These are phyloP conservation scores for Conus ventricosus DNA, from an alignment of 1,140 invertebrate species.

Conservation along the genomic window DNA sequence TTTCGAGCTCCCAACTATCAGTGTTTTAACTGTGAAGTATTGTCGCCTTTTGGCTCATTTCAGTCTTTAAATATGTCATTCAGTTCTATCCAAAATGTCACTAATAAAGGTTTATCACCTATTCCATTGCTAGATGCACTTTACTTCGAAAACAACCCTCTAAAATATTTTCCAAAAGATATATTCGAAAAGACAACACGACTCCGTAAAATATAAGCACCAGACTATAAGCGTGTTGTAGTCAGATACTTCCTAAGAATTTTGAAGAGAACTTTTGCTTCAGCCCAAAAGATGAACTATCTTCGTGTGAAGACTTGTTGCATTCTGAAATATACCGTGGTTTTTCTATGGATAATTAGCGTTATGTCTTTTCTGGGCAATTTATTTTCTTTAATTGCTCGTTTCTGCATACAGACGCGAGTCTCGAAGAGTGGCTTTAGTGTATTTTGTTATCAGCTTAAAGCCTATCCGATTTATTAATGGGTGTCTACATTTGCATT, in stretches of 20 bases:
- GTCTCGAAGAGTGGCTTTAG: not conserved
- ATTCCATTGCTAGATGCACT: not conserved
- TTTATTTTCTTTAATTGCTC: not conserved
- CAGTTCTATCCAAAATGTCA: not conserved
- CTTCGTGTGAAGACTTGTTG: constrained; percentile 3
- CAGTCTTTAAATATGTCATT: not conserved
- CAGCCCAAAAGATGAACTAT: not conserved
- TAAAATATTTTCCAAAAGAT: not conserved
- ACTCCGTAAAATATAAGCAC: not conserved
- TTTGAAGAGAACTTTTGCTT: not conserved
- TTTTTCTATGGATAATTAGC: not conserved
- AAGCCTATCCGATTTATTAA: not conserved
- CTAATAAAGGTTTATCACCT: not conserved
- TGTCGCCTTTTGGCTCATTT: not conserved
- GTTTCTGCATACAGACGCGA: not conserved
- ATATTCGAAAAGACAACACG: not conserved
- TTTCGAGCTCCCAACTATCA: not conserved
- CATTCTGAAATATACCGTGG: not conserved
- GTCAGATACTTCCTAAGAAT: not conserved
- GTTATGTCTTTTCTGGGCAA: not conserved
- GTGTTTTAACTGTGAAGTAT: not conserved
- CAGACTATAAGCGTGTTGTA: not conserved
- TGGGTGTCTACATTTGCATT: constrained; percentile 4
- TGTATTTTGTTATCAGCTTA: not conserved
- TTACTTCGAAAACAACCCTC: not conserved